phyloP scores from a whole-genome alignment of 2,113 vertebrate species.

The Neotragus moschatus region DNA sequence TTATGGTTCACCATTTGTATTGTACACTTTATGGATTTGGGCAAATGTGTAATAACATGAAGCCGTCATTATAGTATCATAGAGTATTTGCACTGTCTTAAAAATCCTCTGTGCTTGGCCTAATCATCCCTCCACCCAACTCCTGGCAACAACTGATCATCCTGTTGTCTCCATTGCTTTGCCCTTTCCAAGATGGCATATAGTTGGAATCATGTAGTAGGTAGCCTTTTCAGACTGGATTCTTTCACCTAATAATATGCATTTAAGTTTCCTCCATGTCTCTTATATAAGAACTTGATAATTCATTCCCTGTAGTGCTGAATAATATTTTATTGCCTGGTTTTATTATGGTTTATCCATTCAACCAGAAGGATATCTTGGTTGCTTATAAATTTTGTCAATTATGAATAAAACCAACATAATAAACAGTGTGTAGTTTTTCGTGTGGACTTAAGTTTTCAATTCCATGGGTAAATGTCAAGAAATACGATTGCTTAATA shows the following conservation, averaged over 20 bases:
- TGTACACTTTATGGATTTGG: neutral
- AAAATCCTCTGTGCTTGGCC: neutral
- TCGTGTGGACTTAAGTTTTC: neutral
- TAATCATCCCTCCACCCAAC: neutral
- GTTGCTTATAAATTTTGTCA: neutral
- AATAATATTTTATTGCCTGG: neutral
- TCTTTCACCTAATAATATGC: neutral
- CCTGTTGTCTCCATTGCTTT: neutral
- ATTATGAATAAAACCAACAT: neutral
- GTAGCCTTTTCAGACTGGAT: neutral
- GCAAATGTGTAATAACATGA: neutral
- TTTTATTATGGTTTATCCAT: neutral
- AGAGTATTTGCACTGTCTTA: neutral
- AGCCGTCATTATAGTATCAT: neutral
- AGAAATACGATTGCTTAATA: neutral
- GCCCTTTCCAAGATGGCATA: neutral
- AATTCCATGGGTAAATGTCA: neutral
- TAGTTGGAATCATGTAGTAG: neutral
- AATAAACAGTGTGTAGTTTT: neutral
- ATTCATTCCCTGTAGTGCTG: neutral
- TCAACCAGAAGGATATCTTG: neutral
- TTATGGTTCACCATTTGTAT: neutral
- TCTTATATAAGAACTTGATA: neutral
- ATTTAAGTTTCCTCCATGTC: neutral
- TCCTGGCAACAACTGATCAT: neutral